Percentiles rank a stretch among this genome's conserved stretches.
Evolutionary conservation across 2,797 vertebrate genomes (phyloP).

Genomic region (Phylloscopus collybita): DNA sequence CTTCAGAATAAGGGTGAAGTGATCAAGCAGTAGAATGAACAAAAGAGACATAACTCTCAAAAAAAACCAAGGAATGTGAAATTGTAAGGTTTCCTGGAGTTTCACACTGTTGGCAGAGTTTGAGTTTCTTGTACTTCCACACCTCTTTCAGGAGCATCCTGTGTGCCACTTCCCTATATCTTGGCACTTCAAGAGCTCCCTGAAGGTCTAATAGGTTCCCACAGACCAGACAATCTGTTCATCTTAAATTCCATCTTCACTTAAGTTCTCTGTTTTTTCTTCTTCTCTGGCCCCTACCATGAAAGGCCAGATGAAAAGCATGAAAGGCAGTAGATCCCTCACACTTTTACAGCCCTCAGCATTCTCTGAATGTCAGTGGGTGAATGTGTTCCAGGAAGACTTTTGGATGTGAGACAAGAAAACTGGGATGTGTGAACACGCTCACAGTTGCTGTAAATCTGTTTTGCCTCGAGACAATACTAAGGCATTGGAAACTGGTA

Average conservation of each 20-base stretch:
- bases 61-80: neutral
- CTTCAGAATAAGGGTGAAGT: neutral
- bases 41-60: neutral
- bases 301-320: too few relatives aligned
- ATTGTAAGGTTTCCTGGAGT: neutral
- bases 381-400: neutral
- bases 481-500: neutral
- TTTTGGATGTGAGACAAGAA: neutral
- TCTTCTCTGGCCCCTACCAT: neutral
- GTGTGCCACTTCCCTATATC: neutral
- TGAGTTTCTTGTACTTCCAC: neutral
- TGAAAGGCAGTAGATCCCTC: neutral
- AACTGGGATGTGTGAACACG: neutral
- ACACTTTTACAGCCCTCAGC: neutral
- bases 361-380: neutral
- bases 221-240: neutral
- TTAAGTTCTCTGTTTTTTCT: neutral
- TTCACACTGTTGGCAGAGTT: neutral
- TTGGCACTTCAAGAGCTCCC: neutral
- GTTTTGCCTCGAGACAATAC: neutral
- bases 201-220: neutral
- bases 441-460: neutral
- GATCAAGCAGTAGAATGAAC: neutral
- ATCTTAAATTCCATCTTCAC: neutral
- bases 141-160: neutral